Percentiles rank a stretch among this genome's conserved stretches.
These are phyloP conservation scores for Mimachlamys varia DNA, from an alignment of 2,888 invertebrate genomes.

Conservation along the genomic window DNA sequence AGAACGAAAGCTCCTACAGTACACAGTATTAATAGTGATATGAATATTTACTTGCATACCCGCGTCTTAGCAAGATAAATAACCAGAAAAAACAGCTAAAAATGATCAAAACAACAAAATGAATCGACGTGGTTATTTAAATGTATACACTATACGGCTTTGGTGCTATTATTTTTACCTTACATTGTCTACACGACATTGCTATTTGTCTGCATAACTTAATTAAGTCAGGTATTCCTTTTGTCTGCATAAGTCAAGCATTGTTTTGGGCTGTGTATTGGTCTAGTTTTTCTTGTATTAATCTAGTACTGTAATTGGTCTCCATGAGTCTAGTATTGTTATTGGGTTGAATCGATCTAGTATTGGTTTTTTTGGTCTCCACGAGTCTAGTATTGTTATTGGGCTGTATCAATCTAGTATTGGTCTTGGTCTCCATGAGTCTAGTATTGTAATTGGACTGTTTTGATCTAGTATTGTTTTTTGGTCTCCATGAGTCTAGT, in stretches of 20 bases:
- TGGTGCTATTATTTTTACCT: no score
- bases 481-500: neutral
- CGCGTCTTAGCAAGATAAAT: no score
- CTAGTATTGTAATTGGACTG: neutral
- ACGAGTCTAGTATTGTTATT: neutral
- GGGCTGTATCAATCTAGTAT: no score
- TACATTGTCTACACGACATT: neutral
- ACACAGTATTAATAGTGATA: no score
- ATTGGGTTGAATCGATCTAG: neutral
- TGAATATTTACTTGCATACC: no score
- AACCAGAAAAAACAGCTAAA: no score
- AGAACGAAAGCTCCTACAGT: no score
- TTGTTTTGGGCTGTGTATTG: neutral
- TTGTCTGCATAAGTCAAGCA: neutral
- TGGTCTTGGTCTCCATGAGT: neutral
- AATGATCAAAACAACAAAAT: no score
- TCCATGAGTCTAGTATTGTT: neutral
- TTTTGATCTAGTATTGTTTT: neutral
- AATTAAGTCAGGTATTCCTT: neutral
- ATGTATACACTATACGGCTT: neutral
- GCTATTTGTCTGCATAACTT: neutral
- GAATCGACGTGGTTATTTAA: no score
- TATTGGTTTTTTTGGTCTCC: no score
- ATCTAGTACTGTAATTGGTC: neutral
- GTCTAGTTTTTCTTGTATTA: neutral